phyloP scores from a whole-genome alignment of 1,140 invertebrate species.

The Zophobas morio region DNA sequence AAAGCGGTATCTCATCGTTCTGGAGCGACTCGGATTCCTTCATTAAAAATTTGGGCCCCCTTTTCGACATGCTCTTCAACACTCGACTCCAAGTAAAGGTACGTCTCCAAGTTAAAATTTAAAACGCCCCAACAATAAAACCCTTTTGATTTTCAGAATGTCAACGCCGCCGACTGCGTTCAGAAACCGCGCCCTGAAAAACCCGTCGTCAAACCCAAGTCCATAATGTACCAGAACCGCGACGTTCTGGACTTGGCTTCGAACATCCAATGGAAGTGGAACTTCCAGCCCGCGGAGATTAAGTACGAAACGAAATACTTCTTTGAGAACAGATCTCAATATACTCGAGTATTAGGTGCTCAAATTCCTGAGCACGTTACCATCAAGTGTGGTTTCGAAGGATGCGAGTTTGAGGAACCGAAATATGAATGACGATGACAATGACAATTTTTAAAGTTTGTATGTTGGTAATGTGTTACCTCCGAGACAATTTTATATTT shows the following conservation, averaged over 20 bases:
- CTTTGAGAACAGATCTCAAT: conserved; percentile 59
- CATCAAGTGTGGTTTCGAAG: background rate
- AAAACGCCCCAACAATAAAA: background rate
- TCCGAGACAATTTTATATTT: too few species aligned
- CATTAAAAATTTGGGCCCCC: conserved; percentile 15
- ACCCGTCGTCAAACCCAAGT: background rate
- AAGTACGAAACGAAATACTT: conserved; percentile 21
- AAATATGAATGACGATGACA: background rate
- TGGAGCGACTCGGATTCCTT: conserved; percentile 36
- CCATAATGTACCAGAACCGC: conserved; percentile 47
- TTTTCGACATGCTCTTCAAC: conserved; percentile 19
- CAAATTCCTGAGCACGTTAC: conserved; percentile 39
- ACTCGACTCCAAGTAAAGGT: conserved; percentile 2
- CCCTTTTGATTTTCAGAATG: too few species aligned
- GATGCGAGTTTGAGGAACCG: conserved; percentile 7
- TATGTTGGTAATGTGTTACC: background rate
- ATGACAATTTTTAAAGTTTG: conserved; percentile 14
- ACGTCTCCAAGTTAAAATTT: too few species aligned
- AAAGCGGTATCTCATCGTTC: conserved; percentile 56
- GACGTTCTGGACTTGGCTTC: conserved; percentile 52
- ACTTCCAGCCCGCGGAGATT: conserved; percentile 39
- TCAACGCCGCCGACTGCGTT: too few species aligned
- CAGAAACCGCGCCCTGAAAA: background rate
- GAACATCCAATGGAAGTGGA: conserved; percentile 49
- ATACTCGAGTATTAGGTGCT: conserved; percentile 52